phyloP scores from a whole-genome alignment of 2,888 invertebrate species.

The Lamellibrachia satsuma region DNA sequence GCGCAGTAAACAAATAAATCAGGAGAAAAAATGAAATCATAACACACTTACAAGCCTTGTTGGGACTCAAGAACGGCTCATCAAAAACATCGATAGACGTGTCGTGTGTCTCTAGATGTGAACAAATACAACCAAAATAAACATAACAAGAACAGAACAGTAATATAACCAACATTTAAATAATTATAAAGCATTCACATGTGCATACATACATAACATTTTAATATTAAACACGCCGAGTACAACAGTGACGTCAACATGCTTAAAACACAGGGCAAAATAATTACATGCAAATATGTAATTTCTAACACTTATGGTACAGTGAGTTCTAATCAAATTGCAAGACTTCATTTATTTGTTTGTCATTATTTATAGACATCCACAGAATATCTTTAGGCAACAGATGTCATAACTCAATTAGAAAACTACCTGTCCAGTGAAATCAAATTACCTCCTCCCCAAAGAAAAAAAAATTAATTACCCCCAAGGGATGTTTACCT shows the following conservation, averaged over 20 bases:
- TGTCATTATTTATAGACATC: neutral
- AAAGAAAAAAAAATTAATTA: neutral
- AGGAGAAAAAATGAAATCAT: neutral
- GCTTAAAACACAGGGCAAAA: neutral
- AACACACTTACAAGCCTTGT: constrained; percentile 17
- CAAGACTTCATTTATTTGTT: neutral
- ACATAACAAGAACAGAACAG: constrained; percentile 17
- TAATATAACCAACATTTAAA: neutral
- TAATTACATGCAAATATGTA: neutral
- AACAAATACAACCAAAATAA: constrained; percentile 6
- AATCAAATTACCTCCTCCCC: neutral
- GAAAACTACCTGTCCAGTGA: neutral
- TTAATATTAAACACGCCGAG: neutral
- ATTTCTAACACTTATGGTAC: neutral
- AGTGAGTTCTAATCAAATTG: neutral
- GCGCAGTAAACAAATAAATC: neutral
- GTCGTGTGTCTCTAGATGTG: constrained; percentile 27
- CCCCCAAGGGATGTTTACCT: neutral
- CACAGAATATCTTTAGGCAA: neutral
- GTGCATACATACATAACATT: neutral
- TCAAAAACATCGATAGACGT: constrained; percentile 31
- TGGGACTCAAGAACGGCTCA: constrained; percentile 26
- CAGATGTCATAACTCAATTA: constrained; percentile 6
- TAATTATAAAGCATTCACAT: neutral
- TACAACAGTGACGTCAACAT: neutral